Evolutionary conservation across 2,113 vertebrate genomes (phyloP).

Genomic region (Ifrita kowaldi): DNA sequence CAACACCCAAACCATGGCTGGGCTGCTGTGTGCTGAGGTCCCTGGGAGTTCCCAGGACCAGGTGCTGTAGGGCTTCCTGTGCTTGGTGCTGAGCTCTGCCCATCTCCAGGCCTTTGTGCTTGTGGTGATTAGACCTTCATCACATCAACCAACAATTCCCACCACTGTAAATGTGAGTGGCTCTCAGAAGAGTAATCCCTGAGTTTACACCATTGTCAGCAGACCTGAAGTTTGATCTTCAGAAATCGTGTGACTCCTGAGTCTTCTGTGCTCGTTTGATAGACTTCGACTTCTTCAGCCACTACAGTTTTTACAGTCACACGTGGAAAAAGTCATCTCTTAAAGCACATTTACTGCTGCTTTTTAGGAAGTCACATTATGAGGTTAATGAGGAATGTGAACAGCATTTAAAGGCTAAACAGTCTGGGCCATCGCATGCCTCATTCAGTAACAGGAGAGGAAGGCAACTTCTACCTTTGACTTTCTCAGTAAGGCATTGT

Average conservation of each 20-base stretch:
- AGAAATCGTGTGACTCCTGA: background rate
- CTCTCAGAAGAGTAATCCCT: background rate
- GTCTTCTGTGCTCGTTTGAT: background rate
- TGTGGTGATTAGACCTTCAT: background rate
- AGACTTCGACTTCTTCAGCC: background rate
- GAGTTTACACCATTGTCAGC: background rate
- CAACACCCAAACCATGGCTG: fast-evolving
- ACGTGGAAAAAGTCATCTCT: background rate
- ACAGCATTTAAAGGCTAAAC: background rate
- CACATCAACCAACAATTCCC: background rate
- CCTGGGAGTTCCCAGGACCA: background rate
- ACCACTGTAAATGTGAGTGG: background rate
- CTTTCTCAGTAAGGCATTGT: background rate
- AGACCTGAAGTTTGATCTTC: background rate
- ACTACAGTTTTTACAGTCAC: background rate
- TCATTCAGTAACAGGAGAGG: background rate
- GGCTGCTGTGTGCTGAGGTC: background rate
- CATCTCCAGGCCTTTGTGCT: background rate
- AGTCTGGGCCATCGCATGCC: background rate
- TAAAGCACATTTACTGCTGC: background rate
- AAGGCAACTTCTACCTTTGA: background rate
- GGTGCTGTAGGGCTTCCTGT: background rate
- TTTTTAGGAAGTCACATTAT: background rate
- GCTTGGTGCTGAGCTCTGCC: background rate
- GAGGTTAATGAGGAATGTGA: background rate